Evolutionary conservation across 2,888 invertebrate species (phyloP).

Genomic region (Psylliodes chrysocephalus): DNA sequence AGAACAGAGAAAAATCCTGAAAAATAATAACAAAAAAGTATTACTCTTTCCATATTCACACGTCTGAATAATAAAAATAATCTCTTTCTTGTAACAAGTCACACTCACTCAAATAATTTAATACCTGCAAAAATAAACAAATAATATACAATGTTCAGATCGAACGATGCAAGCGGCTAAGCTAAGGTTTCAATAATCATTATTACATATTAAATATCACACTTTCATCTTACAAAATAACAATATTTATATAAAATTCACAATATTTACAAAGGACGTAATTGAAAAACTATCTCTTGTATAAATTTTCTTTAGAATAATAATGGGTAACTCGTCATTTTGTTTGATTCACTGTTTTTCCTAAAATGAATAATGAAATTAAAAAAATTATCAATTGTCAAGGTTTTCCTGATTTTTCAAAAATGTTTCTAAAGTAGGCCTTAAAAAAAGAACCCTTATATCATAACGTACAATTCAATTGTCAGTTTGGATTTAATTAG

Average conservation of each 20-base stretch:
- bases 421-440: no score
- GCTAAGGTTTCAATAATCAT: slow-evolving; percentile 36
- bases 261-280: slow-evolving; percentile 42
- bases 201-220: slow-evolving; percentile 39
- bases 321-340: slow-evolving; percentile 25
- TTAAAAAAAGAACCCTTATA: no score
- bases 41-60: neutral
- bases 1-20: slow-evolving; percentile 2
- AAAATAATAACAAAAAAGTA: slow-evolving; percentile 8
- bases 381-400: no score
- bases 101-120: slow-evolving; percentile 8
- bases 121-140: slow-evolving; percentile 1
- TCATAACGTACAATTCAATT: no score
- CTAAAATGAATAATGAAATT: no score
- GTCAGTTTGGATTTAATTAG: no score
- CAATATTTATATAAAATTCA: slow-evolving; percentile 36
- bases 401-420: no score
- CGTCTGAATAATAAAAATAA: slow-evolving; percentile 13
- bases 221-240: slow-evolving; percentile 34
- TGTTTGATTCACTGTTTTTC: slow-evolving; percentile 7
- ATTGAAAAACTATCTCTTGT: slow-evolving; percentile 26
- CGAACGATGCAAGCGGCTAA: slow-evolving; percentile 28
- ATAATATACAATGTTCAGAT: slow-evolving; percentile 5
- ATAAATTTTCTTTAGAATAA: slow-evolving; percentile 8
- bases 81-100: slow-evolving; percentile 11